A percentile compares a stretch with the other conserved stretches of the same genome.
phyloP scores from a whole-genome alignment of 2,888 invertebrate species.

The Lypha dubia region DNA sequence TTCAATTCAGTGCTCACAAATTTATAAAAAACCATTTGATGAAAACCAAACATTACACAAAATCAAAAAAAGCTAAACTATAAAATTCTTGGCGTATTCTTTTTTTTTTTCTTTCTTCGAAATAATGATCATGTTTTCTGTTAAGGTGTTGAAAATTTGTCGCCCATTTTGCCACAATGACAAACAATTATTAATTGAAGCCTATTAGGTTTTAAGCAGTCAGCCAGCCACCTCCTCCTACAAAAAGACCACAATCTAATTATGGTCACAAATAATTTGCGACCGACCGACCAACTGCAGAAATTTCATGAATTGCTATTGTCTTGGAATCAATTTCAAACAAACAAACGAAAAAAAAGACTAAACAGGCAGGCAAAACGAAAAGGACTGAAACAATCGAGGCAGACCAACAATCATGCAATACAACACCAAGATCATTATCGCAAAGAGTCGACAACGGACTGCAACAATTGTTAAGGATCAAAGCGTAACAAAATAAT shows the following conservation, averaged over 20 bases:
- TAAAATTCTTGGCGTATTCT: no score
- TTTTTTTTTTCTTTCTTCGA: not conserved
- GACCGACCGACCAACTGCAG: slow-evolving; percentile 63
- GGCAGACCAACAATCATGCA: slow-evolving; percentile 57
- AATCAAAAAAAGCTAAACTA: not conserved
- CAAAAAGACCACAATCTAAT: slow-evolving; percentile 66
- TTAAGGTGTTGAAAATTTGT: slow-evolving; percentile 71
- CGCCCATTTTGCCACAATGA: slow-evolving; percentile 70
- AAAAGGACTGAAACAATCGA: slow-evolving; percentile 75
- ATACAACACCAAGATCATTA: slow-evolving; percentile 76
- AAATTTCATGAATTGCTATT: slow-evolving; percentile 56
- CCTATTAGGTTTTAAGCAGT: slow-evolving; percentile 60
- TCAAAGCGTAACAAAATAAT: slow-evolving; percentile 80
- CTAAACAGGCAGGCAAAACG: slow-evolving; percentile 38
- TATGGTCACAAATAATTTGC: slow-evolving; percentile 72
- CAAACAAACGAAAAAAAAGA: slow-evolving; percentile 40
- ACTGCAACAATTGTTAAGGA: slow-evolving; percentile 64
- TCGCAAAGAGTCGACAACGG: slow-evolving; percentile 70
- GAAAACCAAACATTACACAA: not conserved
- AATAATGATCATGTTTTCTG: slow-evolving; percentile 45
- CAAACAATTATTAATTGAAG: slow-evolving; percentile 72
- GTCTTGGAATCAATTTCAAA: slow-evolving; percentile 57
- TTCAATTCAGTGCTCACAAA: no score
- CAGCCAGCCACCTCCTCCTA: slow-evolving; percentile 61
- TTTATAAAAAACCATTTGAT: no score